A percentile compares a stretch with the other conserved stretches of the same genome.
phyloP scores from a whole-genome alignment of 2,888 invertebrate species.

The Biston stratarius region DNA sequence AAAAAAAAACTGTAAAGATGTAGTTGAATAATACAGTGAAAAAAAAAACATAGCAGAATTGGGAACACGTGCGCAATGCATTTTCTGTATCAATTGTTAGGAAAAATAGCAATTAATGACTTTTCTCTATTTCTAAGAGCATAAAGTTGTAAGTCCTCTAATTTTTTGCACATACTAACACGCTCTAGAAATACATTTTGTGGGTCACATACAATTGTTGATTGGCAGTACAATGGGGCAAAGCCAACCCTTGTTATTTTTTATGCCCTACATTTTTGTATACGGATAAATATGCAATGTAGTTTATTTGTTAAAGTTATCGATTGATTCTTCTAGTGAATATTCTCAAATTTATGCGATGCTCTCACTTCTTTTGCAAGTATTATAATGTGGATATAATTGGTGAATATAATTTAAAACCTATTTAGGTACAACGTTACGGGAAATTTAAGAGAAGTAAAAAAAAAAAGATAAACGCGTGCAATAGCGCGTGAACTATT shows the following conservation, averaged over 20 bases:
- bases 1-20: background rate
- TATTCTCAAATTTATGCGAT: background rate
- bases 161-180: conserved; percentile 17
- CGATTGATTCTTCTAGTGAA: conserved; percentile 26
- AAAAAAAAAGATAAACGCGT: background rate
- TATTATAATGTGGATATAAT: background rate
- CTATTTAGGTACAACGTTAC: no score
- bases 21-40: conserved; percentile 1
- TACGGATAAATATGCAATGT: conserved; percentile 27
- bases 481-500: no score
- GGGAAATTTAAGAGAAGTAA: background rate
- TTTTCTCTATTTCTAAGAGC: conserved; percentile 3
- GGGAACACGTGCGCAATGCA: conserved; percentile 18
- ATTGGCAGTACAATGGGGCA: conserved; percentile 35
- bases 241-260: conserved; percentile 42
- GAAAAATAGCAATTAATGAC: background rate
- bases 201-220: conserved; percentile 28
- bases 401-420: background rate
- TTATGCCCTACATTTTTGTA: conserved; percentile 38
- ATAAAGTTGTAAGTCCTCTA: conserved; percentile 18
- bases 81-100: conserved; percentile 7
- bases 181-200: conserved; percentile 18
- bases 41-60: conserved; percentile 1
- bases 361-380: no score
- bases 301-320: conserved; percentile 25